Conservation (phyloP, 2,797 vertebrate genomes). For the Gambusia yucatana region DNA sequence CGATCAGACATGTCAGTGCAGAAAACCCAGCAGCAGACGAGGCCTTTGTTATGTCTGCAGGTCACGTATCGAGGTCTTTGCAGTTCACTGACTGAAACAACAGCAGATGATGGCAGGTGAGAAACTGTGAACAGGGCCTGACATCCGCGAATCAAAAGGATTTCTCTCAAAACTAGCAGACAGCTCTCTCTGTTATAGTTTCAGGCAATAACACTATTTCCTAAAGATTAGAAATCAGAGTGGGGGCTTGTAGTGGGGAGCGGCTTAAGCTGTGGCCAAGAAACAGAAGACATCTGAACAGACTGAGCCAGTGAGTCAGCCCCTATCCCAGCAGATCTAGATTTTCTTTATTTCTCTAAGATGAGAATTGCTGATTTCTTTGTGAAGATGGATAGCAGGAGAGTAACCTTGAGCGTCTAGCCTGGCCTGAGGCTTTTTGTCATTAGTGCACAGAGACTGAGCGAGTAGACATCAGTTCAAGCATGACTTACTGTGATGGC, state of each 20-base stretch:
- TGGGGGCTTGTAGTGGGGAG: constrained; percentile 1
- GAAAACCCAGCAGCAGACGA: constrained; percentile 16
- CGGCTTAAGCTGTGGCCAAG: constrained; percentile 34
- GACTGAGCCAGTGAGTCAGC: constrained; percentile 64
- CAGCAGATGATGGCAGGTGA: constrained; percentile 5
- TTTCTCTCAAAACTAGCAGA: constrained; percentile 26
- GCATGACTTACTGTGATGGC: constrained; percentile 15
- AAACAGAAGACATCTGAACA: constrained; percentile 61
- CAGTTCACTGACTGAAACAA: constrained; percentile 29
- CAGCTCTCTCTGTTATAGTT: constrained; percentile 24
- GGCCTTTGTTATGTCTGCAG: constrained; percentile 27
- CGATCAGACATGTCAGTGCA: constrained; percentile 5
- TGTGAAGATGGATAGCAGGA: constrained; percentile 54
- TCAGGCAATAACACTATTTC: constrained; percentile 41
- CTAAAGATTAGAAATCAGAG: constrained; percentile 50
- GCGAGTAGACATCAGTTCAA: constrained; percentile 38
- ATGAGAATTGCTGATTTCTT: constrained; percentile 71
- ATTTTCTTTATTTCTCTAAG: constrained; percentile 66
- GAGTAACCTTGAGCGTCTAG: constrained; percentile 60
- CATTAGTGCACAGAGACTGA: constrained; percentile 51
- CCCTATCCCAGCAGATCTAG: constrained; percentile 57
- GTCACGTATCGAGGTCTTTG: constrained; percentile 38
- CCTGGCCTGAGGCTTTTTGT: constrained; percentile 57
- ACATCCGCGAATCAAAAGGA: constrained; percentile 45
- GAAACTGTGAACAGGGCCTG: constrained; percentile 28